Conservation (phyloP, 2,888 invertebrate species). For the Cantharis rufa region DNA sequence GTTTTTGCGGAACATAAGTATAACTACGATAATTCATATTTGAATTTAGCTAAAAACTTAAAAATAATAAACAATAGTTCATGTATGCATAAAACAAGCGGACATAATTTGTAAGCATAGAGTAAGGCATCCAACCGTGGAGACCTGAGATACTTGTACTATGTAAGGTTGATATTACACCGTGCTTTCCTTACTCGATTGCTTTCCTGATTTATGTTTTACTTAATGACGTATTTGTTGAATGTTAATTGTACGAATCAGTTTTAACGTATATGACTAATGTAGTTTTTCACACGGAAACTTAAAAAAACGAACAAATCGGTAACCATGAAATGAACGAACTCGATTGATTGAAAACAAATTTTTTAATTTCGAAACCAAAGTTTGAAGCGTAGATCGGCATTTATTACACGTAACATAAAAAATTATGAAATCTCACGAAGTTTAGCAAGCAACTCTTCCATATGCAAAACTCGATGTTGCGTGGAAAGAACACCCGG, state of each 20-base stretch:
- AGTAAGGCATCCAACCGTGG: conserved; percentile 47
- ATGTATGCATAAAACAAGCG: conserved; percentile 43
- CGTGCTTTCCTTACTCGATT: conserved; percentile 49
- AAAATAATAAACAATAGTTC: conserved; percentile 45
- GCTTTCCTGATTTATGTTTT: conserved; percentile 41
- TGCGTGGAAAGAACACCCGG: conserved; percentile 27
- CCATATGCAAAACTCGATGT: conserved; percentile 21
- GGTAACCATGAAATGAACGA: background rate
- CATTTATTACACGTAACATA: background rate
- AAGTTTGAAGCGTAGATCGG: background rate
- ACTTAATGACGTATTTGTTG: conserved; percentile 45
- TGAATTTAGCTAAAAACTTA: conserved; percentile 38
- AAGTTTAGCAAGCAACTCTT: conserved; percentile 16
- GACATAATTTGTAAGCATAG: conserved; percentile 42
- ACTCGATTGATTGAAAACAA: background rate
- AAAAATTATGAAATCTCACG: conserved; percentile 13
- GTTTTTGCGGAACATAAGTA: conserved; percentile 45
- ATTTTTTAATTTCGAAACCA: background rate
- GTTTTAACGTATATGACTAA: background rate
- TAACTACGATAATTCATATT: conserved; percentile 52
- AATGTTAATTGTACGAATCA: conserved; percentile 43
- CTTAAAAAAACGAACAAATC: background rate
- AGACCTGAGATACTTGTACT: conserved; percentile 44
- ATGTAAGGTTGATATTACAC: conserved; percentile 49
- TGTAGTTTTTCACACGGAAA: background rate